Percentiles rank a stretch among this genome's conserved stretches.
Conservation (phyloP, 2,888 invertebrate genomes). For the Byasa hedistus region DNA sequence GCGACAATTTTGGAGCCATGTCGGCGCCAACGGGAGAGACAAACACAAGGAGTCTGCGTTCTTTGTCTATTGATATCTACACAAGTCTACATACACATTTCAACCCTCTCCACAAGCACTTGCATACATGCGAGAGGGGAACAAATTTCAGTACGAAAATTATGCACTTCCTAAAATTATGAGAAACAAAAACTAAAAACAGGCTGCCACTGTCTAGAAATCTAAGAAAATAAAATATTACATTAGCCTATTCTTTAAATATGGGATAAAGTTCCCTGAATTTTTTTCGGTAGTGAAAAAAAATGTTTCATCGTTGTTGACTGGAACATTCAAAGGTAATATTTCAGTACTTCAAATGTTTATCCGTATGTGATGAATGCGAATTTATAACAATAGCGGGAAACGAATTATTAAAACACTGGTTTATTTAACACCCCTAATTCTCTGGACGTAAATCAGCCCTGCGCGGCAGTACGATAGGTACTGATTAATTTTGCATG, state of each 20-base stretch:
- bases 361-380: conserved; percentile 32
- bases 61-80: conserved; percentile 25
- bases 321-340: no score
- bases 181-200: no score
- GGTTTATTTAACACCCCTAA: conserved; percentile 47
- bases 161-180: conserved; percentile 5
- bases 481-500: conserved; percentile 73
- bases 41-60: conserved; percentile 47
- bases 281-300: not conserved
- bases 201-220: no score
- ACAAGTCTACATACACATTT: conserved; percentile 21
- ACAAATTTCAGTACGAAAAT: not conserved
- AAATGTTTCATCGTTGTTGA: not conserved
- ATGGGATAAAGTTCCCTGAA: no score
- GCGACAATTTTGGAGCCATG: conserved; percentile 54
- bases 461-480: conserved; percentile 43
- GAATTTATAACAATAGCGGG: conserved; percentile 22
- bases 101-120: conserved; percentile 7
- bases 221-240: no score
- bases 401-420: conserved; percentile 36
- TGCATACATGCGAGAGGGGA: conserved; percentile 1
- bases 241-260: no score
- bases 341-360: not conserved
- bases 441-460: conserved; percentile 47
- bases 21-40: conserved; percentile 53